Percentiles rank a stretch among this genome's conserved stretches.
Conservation (phyloP, 2,888 invertebrate genomes). For the Dioctria linearis region DNA sequence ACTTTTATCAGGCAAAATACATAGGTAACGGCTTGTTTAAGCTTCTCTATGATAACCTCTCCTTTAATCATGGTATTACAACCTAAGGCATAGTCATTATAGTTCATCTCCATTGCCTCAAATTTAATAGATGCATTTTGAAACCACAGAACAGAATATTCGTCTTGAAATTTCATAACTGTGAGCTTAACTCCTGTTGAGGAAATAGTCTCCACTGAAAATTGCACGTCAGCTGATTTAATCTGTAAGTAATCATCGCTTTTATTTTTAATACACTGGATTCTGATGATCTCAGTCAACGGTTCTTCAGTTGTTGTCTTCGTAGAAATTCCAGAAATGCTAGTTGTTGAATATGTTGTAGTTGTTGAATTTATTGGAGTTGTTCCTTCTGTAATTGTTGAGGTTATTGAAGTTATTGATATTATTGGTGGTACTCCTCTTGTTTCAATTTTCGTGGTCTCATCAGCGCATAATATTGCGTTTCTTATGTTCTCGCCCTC, state of each 20-base stretch:
- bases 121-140: background rate
- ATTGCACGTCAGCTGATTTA: background rate
- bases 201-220: background rate
- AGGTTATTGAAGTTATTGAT: too few relatives aligned
- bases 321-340: too few relatives aligned
- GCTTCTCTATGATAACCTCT: constrained; percentile 61
- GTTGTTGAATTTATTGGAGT: too few relatives aligned
- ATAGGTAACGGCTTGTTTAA: constrained; percentile 64
- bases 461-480: background rate
- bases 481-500: background rate
- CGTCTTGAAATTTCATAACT: background rate
- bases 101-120: background rate
- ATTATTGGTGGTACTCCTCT: too few relatives aligned
- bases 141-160: constrained; percentile 26
- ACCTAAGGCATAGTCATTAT: constrained; percentile 56
- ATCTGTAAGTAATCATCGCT: constrained; percentile 11
- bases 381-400: too few relatives aligned
- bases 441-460: background rate
- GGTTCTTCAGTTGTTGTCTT: too few relatives aligned
- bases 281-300: background rate
- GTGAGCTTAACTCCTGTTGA: constrained; percentile 15
- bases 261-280: constrained; percentile 4
- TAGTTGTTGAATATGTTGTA: background rate
- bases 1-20: constrained; percentile 67
- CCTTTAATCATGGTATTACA: constrained; percentile 63